Base-by-base conservation (phyloP, 2,797 vertebrate species). In the Apogon talboti region DNA sequence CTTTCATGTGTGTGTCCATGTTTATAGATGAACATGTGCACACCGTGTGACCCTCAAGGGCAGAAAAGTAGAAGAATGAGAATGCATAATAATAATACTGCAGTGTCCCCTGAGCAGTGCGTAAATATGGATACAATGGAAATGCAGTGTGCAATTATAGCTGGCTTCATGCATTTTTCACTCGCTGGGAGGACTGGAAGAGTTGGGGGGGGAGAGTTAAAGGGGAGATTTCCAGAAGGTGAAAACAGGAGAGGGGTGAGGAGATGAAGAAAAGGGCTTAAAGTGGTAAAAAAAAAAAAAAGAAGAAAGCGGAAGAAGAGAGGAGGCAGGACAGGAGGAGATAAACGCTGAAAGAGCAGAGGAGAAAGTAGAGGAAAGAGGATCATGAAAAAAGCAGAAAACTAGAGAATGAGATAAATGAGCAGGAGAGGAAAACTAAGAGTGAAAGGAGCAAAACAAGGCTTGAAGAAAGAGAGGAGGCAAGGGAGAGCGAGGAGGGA, bases 111-210 rank as follows among this genome's bases (percentile, higher is more conserved):
- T 77, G 86, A 85, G 85, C 78, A 54, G 62, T 49, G 74, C 88
- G 90, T 91, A 91, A 92, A 92, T 91, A 91, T 92, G 90, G 82
- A 90, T 89, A 84, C 85, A 91, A 90, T 91, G 89, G 86, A 93
- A 92, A 92, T 91, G 76, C 77, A 79, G 59, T 38, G 33, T 51
- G 85, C 87, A 92, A 87, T 93, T 92, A 93, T 83, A 82, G 71
- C 70, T 75, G 66, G 71, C 63, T 89, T 88, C 80, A 90, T 90
- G 86, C 83, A 91, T 92, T 90, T 92, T 91, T 91, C 82, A 91
- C 77, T 78, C 2, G 21, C 77, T 79, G 70, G 72, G 76, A 86
- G 52, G 47, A 83, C 2, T 21, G 51, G 50, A 63, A 54, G 46
- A 28, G 24, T 28, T 24, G 21, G 63, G 44, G 21, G 41, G 43